Percentiles rank a stretch among this genome's conserved stretches.
Evolutionary conservation across 2,797 vertebrate species (phyloP).

Genomic region (Pangasius mekongensis): DNA sequence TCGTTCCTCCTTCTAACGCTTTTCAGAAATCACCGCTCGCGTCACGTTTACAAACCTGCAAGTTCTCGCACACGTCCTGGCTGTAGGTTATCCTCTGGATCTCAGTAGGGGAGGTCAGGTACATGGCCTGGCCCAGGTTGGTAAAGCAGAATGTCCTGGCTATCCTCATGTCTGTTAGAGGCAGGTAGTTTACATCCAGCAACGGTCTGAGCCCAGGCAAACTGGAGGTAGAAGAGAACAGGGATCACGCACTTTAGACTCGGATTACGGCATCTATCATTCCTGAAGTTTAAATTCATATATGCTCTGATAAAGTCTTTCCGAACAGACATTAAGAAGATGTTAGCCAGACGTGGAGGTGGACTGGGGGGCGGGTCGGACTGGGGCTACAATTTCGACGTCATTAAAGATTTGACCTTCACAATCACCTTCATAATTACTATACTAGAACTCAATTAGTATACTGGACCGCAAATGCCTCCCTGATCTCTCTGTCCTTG

Average conservation of each 20-base stretch:
- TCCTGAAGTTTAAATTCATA: background rate
- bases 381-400: background rate
- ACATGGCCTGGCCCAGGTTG: slow-evolving; percentile 96
- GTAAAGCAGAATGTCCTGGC: slow-evolving; percentile 98
- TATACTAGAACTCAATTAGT: too few relatives aligned
- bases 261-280: background rate
- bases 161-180: slow-evolving; percentile 98
- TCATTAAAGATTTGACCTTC: background rate
- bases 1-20: background rate
- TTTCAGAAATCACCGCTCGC: background rate
- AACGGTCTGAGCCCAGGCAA: slow-evolving; percentile 94
- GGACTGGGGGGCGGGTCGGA: background rate
- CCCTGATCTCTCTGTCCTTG: slow-evolving; percentile 14
- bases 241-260: slow-evolving; percentile 5
- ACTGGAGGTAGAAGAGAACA: slow-evolving; percentile 72
- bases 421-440: background rate
- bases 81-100: slow-evolving; percentile 98
- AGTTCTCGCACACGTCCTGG: slow-evolving; percentile 97
- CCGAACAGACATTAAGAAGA: background rate
- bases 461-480: background rate
- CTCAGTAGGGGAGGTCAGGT: slow-evolving; percentile 96
- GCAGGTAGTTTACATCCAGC: slow-evolving; percentile 97
- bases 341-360: background rate
- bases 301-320: background rate
- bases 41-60: slow-evolving; percentile 81